A percentile compares a stretch with the other conserved stretches of the same genome.
These are phyloP conservation scores for Anoplophora glabripennis DNA, from an alignment of 1,140 invertebrate genomes.

Conservation along the genomic window DNA sequence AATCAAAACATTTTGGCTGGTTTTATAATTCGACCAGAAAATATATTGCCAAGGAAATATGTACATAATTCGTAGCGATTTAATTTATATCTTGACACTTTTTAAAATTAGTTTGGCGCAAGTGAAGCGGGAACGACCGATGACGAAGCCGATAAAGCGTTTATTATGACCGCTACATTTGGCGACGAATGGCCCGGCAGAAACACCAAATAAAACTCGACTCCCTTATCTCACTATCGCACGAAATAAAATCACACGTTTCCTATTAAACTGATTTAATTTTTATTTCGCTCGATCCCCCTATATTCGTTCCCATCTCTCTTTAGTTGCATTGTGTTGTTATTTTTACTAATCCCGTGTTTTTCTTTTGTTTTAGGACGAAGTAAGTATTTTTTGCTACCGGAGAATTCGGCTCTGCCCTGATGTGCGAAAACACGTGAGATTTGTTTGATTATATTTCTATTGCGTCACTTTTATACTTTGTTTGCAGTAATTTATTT, in stretches of 20 bases:
- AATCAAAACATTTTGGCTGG: no score
- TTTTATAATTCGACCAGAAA: no score
- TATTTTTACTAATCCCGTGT: constrained; percentile 39
- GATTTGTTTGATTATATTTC: background rate
- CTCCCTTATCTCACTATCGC: constrained; percentile 25
- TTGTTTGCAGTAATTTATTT: background rate
- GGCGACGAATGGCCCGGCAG: constrained; percentile 7
- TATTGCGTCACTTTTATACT: background rate
- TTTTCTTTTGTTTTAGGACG: constrained; percentile 46
- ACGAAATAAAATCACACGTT: constrained; percentile 19
- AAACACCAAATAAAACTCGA: background rate
- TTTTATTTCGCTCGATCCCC: background rate
- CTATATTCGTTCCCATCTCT: background rate
- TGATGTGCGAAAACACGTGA: constrained; percentile 1
- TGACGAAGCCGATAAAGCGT: background rate
- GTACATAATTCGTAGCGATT: no score
- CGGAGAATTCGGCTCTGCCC: background rate
- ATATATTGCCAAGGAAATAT: no score
- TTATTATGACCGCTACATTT: constrained; percentile 8
- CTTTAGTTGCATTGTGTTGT: background rate
- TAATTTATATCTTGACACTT: no score
- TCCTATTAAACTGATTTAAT: no score
- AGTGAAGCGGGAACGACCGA: no score
- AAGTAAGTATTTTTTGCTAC: constrained; percentile 39
- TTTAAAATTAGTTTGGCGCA: no score